phyloP scores from a whole-genome alignment of 1,140 invertebrate genomes.

The Neodiprion pinetum region DNA sequence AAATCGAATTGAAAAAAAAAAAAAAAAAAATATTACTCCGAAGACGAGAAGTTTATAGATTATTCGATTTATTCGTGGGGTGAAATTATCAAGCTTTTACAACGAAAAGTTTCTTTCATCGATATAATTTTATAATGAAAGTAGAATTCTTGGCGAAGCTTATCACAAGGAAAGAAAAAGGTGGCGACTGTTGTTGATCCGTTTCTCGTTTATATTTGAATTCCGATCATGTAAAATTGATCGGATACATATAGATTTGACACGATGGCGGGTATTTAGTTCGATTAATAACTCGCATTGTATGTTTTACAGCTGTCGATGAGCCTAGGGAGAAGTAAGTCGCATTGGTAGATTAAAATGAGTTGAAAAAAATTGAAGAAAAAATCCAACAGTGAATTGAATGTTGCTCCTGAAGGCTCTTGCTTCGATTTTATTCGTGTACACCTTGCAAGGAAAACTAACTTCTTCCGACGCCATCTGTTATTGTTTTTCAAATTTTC shows the following conservation, averaged over 20 bases:
- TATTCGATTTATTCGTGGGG: no score
- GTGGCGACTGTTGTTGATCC: neutral
- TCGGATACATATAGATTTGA: no score
- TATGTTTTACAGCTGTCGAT: conserved; percentile 77
- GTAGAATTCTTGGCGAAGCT: no score
- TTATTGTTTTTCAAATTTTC: conserved; percentile 32
- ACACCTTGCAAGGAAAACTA: conserved; percentile 17
- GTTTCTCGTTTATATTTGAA: conserved; percentile 19
- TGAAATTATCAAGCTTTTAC: no score
- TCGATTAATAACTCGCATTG: conserved; percentile 37
- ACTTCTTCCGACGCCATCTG: conserved; percentile 16
- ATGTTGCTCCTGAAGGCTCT: conserved; percentile 45
- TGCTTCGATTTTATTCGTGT: conserved; percentile 15
- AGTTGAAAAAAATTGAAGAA: neutral
- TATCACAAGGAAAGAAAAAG: no score
- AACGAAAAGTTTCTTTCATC: neutral
- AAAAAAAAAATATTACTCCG: neutral
- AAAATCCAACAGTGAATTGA: conserved; percentile 26
- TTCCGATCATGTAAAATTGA: no score
- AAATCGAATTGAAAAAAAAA: neutral
- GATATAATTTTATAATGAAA: neutral
- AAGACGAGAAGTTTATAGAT: no score
- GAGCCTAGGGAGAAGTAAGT: conserved; percentile 86
- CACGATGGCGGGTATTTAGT: no score
- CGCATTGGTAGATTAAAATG: conserved; percentile 27